Conservation (phyloP, 2,797 vertebrate species). For the Tapera naevia region DNA sequence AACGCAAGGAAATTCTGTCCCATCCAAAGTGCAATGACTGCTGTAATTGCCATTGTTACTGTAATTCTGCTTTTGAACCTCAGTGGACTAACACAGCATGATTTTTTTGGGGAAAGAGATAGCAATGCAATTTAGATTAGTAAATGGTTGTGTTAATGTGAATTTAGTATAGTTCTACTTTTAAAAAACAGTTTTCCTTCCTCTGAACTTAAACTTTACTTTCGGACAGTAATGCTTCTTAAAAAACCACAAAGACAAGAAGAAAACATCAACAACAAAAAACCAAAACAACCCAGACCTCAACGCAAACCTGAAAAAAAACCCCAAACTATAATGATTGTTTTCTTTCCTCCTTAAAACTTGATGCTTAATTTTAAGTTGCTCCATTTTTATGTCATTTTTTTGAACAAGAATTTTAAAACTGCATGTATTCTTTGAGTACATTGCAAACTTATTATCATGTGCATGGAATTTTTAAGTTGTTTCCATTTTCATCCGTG, state of each 20-base stretch:
- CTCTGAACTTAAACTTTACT: background rate
- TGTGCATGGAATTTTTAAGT: slow-evolving; percentile 21
- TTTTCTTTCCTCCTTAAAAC: background rate
- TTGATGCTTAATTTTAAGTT: background rate
- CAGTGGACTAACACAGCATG: background rate
- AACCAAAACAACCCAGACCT: background rate
- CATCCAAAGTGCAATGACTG: background rate
- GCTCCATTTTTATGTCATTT: background rate
- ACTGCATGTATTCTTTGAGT: slow-evolving; percentile 3
- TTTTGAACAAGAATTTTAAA: background rate
- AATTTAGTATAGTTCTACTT: background rate
- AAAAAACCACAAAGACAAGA: background rate
- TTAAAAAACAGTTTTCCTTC: background rate
- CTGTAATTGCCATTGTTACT: background rate
- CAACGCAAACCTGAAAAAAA: background rate
- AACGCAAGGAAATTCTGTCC: background rate
- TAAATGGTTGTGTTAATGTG: background rate
- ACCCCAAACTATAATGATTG: background rate
- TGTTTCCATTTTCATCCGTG: slow-evolving; percentile 28
- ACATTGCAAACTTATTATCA: background rate
- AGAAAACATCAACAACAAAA: background rate
- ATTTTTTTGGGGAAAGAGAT: background rate
- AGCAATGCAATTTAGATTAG: background rate
- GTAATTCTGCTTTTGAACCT: background rate
- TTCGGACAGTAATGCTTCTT: background rate